phyloP scores from a whole-genome alignment of 2,113 vertebrate genomes.

The Lycaon pictus region DNA sequence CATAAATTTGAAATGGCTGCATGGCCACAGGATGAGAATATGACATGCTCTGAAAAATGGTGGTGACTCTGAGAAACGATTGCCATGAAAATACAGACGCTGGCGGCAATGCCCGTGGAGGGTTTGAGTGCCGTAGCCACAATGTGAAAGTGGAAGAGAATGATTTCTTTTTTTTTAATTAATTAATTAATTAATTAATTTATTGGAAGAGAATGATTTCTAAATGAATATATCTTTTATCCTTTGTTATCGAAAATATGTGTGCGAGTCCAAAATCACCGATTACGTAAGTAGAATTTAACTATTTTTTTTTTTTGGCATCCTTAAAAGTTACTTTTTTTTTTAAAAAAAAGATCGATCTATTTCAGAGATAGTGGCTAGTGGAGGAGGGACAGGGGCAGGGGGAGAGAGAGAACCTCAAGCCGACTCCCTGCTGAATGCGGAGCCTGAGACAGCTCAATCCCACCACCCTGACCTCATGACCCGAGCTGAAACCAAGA shows the following conservation, averaged over 20 bases:
- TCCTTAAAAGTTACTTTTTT: neutral
- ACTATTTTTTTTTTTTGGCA: neutral
- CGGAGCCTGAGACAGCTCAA: neutral
- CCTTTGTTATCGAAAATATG: neutral
- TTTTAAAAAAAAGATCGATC: too few species aligned
- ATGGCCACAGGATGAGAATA: neutral
- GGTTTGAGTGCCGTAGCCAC: neutral
- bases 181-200: too few species aligned
- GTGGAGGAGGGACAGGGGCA: neutral
- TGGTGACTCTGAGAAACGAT: neutral
- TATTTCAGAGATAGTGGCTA: neutral
- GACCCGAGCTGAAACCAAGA: neutral
- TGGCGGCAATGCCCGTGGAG: neutral
- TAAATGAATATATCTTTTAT: neutral
- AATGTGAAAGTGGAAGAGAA: neutral
- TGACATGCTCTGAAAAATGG: neutral
- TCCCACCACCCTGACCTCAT: neutral
- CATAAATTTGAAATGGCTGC: neutral
- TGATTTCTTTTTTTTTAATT: neutral
- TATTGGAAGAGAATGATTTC: neutral
- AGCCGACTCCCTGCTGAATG: neutral
- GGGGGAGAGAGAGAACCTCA: neutral
- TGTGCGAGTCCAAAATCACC: neutral
- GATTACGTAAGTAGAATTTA: neutral
- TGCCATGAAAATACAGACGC: rapidly evolving